Evolutionary conservation across 2,113 vertebrate genomes (phyloP), one percentile per base, ranked within the genome.

Genomic region (Antechinus stuartii): DNA sequence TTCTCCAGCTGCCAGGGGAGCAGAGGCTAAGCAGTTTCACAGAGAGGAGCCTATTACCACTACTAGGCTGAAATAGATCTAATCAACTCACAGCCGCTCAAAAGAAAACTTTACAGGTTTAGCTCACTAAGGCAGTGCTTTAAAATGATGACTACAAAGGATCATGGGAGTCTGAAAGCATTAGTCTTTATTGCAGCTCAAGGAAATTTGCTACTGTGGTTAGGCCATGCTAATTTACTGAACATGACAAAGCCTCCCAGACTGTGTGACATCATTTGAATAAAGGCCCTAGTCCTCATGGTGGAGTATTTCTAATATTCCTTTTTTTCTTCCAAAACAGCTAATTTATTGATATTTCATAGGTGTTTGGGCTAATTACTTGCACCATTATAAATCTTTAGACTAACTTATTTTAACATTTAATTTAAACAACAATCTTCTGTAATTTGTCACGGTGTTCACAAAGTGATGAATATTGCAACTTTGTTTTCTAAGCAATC

Each of bases 21-120:
- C 99, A 99, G 98, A 98, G 99, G 99, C 99, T 99, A 99, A 99
- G 99, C 99, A 99, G 99, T 98, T 98, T 99, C 99, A 98, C 99
- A 99, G 99, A 99, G 99, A 99, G 99, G 99, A 99, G 99, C 99
- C 99, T 99, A 99, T 99, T 99, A 99, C 99, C 99, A 99, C 99
- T 98, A 98, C 98, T 98, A 99, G 99, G 99, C 99, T 99, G 99
- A 99, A 99, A 99, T 99, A 99, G 99, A 99, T 99, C 99, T 99
- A 99, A 99, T 99, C 99, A 99, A 99, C 99, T 99, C 98, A 98
- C 99, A 98, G 99, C 99, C 98, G 98, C 98, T 99, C 98, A 98
- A 99, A 99, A 99, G 99, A 99, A 99, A 99, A 99, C 99, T 99
- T 99, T 99, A 99, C 99, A 99, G 98, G 99, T 99, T 99, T 98